Evolutionary conservation across 2,113 vertebrate species (phyloP).

Genomic region (Epinephelus cyanopodus): DNA sequence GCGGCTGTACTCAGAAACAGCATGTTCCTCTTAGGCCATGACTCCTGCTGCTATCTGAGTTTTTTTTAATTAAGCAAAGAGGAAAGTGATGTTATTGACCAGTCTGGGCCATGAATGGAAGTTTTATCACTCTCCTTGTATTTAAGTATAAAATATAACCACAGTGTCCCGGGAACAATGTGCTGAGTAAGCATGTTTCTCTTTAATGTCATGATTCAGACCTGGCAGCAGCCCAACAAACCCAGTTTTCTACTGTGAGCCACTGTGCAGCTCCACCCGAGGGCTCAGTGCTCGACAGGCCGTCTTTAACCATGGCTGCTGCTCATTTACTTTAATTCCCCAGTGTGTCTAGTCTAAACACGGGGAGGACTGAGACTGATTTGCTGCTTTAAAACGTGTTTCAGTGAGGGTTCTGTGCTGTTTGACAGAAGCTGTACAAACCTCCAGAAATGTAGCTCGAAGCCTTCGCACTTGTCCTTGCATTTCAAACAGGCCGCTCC

Average conservation of each 20-base stretch:
- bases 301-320: not conserved
- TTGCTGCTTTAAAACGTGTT: no score
- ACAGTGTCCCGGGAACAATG: not conserved
- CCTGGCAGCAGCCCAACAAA: not conserved
- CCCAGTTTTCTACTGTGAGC: not conserved
- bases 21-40: slow-evolving; percentile 12
- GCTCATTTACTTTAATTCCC: not conserved
- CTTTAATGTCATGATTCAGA: not conserved
- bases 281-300: not conserved
- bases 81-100: slow-evolving; percentile 25
- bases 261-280: not conserved
- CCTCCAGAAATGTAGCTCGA: slow-evolving; percentile 99
- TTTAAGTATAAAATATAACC: no score
- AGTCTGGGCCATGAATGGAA: not conserved
- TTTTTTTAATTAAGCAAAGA: slow-evolving; percentile 28
- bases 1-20: slow-evolving; percentile 9
- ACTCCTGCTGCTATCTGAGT: slow-evolving; percentile 30
- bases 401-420: not conserved
- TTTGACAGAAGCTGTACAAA: slow-evolving; percentile 73
- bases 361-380: not conserved
- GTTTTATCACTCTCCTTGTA: not conserved
- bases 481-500: slow-evolving; percentile 96
- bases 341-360: not conserved
- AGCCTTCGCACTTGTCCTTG: slow-evolving; percentile 97
- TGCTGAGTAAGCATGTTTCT: not conserved